These are phyloP conservation scores for Leptarthrus brevirostris DNA, from an alignment of 2,888 invertebrate species.

Conservation along the genomic window DNA sequence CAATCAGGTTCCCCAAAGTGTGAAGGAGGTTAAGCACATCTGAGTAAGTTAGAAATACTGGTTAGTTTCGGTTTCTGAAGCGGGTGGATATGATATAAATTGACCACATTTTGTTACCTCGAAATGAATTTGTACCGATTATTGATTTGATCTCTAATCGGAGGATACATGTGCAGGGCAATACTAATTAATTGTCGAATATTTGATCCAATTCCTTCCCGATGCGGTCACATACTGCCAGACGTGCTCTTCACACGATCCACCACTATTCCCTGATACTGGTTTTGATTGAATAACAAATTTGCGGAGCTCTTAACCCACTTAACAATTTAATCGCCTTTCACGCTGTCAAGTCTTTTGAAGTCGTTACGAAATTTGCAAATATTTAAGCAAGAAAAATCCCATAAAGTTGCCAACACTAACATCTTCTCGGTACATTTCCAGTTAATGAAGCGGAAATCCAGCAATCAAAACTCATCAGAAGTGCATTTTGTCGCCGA, in stretches of 20 bases:
- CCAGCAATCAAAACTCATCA: constrained; percentile 36
- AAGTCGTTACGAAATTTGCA: constrained; percentile 4
- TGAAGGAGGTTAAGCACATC: constrained; percentile 25
- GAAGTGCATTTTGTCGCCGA: constrained; percentile 27
- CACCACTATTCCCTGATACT: no score
- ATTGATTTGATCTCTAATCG: neutral
- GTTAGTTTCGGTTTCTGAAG: constrained; percentile 5
- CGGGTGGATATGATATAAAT: constrained; percentile 7
- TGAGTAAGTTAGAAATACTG: neutral
- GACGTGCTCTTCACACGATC: no score
- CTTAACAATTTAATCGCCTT: neutral
- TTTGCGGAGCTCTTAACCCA: neutral
- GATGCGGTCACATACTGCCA: no score
- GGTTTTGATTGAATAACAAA: neutral
- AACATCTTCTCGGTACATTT: neutral
- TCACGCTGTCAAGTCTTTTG: neutral
- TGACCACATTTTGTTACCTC: constrained; percentile 11
- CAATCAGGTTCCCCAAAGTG: constrained; percentile 37
- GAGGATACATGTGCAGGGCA: constrained; percentile 3
- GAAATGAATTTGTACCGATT: neutral
- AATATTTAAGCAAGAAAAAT: constrained; percentile 23
- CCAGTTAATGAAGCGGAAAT: constrained; percentile 36
- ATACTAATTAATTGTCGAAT: constrained; percentile 4
- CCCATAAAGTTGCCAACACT: neutral
- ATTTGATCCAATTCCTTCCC: constrained; percentile 11